Conservation (phyloP, 2,113 vertebrate species). For the Phalacrocorax brasilianus region DNA sequence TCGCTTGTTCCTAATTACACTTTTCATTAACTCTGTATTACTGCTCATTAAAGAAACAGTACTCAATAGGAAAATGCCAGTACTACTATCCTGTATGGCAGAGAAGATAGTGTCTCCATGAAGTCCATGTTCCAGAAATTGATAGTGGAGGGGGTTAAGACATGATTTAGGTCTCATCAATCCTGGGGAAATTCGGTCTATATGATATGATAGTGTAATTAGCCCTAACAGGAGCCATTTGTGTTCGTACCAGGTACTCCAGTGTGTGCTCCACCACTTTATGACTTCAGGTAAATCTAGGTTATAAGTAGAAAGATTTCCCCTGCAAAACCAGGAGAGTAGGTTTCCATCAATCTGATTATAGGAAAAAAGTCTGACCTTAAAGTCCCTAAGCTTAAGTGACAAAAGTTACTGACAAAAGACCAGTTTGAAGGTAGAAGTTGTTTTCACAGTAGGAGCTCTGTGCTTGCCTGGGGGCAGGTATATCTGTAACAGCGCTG, state of each 20-base stretch:
- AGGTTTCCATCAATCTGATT: background rate
- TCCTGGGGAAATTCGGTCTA: background rate
- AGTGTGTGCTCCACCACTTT: background rate
- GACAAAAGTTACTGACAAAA: background rate
- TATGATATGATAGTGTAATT: background rate
- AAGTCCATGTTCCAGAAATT: background rate
- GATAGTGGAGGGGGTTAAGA: background rate
- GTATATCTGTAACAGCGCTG: background rate
- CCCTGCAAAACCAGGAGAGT: background rate
- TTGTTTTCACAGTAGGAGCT: background rate
- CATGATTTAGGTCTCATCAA: background rate
- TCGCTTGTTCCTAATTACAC: background rate
- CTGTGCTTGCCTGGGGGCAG: background rate
- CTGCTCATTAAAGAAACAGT: background rate
- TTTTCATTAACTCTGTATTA: background rate
- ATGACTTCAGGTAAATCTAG: background rate
- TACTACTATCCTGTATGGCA: background rate
- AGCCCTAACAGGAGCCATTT: background rate
- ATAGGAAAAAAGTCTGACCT: background rate
- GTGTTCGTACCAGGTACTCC: fast-evolving
- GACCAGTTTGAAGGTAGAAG: background rate
- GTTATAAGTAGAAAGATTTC: background rate
- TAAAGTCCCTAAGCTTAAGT: too few relatives aligned
- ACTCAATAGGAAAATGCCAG: background rate
- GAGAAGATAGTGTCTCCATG: background rate